phyloP scores from a whole-genome alignment of 2,797 vertebrate species.

The Chelon labrosus region DNA sequence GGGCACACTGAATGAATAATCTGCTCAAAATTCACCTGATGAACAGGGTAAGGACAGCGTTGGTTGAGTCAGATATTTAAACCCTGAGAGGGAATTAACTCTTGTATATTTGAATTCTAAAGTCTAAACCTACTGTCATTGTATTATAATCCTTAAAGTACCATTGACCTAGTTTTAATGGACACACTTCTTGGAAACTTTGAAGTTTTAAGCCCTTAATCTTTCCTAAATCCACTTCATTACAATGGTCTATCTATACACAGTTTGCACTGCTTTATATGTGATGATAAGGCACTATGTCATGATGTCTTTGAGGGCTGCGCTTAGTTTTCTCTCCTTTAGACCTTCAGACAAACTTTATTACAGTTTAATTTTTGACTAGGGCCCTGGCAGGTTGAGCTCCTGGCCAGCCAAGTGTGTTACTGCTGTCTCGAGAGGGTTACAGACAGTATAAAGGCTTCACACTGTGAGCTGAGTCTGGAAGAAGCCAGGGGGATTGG shows the following conservation, averaged over 20 bases:
- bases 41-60: slow-evolving; percentile 16
- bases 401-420: slow-evolving; percentile 14
- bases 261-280: slow-evolving; percentile 47
- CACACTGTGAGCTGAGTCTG: slow-evolving; percentile 30
- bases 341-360: slow-evolving; percentile 55
- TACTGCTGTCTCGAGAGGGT: slow-evolving; percentile 27
- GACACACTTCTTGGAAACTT: slow-evolving; percentile 61
- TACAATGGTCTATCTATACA: slow-evolving; percentile 49
- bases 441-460: slow-evolving; percentile 23
- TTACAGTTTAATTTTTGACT: slow-evolving; percentile 44
- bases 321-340: slow-evolving; percentile 44
- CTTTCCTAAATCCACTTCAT: slow-evolving; percentile 60
- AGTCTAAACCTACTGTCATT: slow-evolving; percentile 53
- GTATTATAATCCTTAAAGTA: slow-evolving; percentile 65
- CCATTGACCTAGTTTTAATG: slow-evolving; percentile 62
- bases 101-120: slow-evolving; percentile 46
- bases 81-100: slow-evolving; percentile 45
- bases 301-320: slow-evolving; percentile 30
- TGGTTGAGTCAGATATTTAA: slow-evolving; percentile 33
- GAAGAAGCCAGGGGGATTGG: slow-evolving; percentile 28
- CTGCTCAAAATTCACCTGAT: slow-evolving; percentile 13
- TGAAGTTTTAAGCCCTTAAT: slow-evolving; percentile 66
- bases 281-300: slow-evolving; percentile 34
- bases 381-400: slow-evolving; percentile 9
- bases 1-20: slow-evolving; percentile 16